phyloP scores from a whole-genome alignment of 1,140 invertebrate genomes.

The Pseudomyrmex pallidus region DNA sequence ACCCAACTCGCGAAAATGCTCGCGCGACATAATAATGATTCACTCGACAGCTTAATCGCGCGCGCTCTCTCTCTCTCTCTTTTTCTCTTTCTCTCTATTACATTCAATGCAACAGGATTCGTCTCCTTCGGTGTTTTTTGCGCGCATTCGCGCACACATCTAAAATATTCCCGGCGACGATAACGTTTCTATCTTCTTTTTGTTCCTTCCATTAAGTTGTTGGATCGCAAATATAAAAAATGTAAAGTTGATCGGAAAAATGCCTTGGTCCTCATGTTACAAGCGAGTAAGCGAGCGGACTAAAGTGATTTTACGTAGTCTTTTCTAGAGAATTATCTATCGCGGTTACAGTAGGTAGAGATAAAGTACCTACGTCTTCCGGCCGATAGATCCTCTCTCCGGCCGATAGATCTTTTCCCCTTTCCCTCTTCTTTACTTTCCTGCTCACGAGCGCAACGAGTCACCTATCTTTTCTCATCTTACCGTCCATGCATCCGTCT shows the following conservation, averaged over 20 bases:
- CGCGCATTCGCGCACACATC: too few relatives aligned
- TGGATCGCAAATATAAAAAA: not conserved
- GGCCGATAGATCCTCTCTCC: conserved; percentile 75
- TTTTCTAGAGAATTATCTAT: conserved; percentile 73
- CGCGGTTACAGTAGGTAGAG: conserved; percentile 67
- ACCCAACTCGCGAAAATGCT: conserved; percentile 13
- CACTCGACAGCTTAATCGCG: not conserved
- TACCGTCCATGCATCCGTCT: conserved; percentile 25
- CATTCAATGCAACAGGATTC: not conserved
- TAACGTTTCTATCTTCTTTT: too few relatives aligned
- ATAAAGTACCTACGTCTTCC: conserved; percentile 77
- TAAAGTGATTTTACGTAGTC: conserved; percentile 66
- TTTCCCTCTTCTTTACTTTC: conserved; percentile 45
- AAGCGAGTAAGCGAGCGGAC: conserved; percentile 33
- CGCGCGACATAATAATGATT: conserved; percentile 13
- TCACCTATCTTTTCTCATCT: conserved; percentile 32
- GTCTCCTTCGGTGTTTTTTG: too few relatives aligned
- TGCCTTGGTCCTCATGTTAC: not conserved
- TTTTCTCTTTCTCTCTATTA: not conserved
- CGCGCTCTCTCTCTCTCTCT: too few relatives aligned
- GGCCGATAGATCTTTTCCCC: conserved; percentile 71
- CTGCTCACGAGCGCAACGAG: conserved; percentile 16
- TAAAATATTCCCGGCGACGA: too few relatives aligned
- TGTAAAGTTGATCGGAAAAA: conserved; percentile 20
- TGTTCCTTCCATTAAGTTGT: too few relatives aligned